Percentiles rank a stretch among this genome's conserved stretches.
phyloP scores from a whole-genome alignment of 2,113 vertebrate species.

The Halcyon senegalensis region DNA sequence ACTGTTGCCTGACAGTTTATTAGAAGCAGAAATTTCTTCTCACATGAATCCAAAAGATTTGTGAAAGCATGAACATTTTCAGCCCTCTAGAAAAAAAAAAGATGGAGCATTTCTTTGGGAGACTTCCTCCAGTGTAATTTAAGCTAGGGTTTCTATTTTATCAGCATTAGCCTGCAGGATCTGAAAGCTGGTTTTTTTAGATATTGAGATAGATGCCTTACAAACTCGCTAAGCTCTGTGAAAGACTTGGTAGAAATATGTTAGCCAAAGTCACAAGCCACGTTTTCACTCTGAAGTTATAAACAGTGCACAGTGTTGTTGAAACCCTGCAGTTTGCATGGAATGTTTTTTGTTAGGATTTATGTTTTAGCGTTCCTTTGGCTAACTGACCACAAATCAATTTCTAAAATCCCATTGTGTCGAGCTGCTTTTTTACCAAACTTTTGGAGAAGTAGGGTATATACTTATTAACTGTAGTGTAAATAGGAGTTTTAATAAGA shows the following conservation, averaged over 20 bases:
- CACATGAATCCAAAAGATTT: not conserved
- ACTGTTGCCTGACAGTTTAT: not conserved
- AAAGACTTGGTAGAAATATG: accelerated
- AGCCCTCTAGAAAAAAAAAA: not conserved
- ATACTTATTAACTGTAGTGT: not conserved
- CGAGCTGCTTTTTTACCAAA: not conserved
- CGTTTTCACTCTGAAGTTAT: not conserved
- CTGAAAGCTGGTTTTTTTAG: not conserved
- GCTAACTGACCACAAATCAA: not conserved
- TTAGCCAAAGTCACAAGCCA: accelerated
- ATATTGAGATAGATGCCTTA: not conserved
- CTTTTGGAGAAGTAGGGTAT: not conserved
- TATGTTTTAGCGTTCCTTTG: not conserved
- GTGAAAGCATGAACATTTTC: not conserved
- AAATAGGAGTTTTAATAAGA: not conserved
- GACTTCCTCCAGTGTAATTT: not conserved
- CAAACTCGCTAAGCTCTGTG: not conserved
- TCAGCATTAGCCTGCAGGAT: not conserved
- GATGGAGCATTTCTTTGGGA: not conserved
- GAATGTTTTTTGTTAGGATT: not conserved
- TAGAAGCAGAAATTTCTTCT: not conserved
- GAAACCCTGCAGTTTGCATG: not conserved
- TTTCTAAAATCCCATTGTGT: not conserved
- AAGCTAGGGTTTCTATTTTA: not conserved
- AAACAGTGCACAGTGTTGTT: not conserved